Evolutionary conservation across 2,888 invertebrate genomes (phyloP).

Genomic region (Agrochola macilenta): DNA sequence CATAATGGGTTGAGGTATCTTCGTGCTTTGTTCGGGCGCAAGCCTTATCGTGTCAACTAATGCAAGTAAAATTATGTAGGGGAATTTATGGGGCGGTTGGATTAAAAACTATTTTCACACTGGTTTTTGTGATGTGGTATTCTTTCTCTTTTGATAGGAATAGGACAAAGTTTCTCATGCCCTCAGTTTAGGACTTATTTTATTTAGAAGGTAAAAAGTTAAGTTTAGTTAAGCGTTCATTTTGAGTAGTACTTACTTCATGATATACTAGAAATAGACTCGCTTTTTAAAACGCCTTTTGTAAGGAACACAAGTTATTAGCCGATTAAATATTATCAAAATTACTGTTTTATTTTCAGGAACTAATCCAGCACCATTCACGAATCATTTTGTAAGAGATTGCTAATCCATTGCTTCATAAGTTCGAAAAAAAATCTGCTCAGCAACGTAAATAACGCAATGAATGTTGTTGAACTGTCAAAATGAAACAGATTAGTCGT

Average conservation of each 20-base stretch:
- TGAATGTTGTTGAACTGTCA: too few species aligned
- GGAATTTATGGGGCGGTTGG: slow-evolving; percentile 19
- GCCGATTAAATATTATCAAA: not conserved
- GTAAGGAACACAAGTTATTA: not conserved
- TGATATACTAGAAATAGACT: not conserved
- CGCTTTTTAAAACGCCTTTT: too few species aligned
- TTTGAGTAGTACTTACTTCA: not conserved
- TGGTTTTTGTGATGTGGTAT: not conserved
- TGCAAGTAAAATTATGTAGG: slow-evolving; percentile 43
- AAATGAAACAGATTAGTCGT: too few species aligned
- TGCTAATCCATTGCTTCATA: too few species aligned
- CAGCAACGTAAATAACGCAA: too few species aligned
- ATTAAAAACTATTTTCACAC: slow-evolving; percentile 47
- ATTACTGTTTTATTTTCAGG: not conserved
- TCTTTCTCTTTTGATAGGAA: not conserved
- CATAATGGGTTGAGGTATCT: slow-evolving; percentile 69
- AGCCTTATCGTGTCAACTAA: slow-evolving; percentile 47
- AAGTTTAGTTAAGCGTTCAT: not conserved
- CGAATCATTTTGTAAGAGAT: too few species aligned
- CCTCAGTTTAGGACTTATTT: not conserved
- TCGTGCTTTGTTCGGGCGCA: slow-evolving; percentile 57
- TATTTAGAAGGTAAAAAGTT: not conserved
- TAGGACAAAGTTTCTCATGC: not conserved
- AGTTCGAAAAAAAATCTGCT: too few species aligned
- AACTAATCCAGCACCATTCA: not conserved